Conservation (phyloP, 1,140 invertebrate species). For the Drosophila littoralis region DNA sequence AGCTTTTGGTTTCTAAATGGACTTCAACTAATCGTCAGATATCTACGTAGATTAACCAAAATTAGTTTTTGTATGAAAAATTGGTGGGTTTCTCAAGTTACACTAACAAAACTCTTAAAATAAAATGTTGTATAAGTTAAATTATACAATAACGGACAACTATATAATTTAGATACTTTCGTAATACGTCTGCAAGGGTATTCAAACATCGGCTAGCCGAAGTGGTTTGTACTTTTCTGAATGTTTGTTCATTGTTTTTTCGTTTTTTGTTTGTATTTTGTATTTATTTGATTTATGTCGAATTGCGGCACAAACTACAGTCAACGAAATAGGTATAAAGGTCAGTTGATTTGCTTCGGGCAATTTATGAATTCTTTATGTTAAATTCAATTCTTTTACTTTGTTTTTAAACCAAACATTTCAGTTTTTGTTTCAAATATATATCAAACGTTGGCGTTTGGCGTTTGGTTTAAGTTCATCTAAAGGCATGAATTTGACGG, state of each 20-base stretch:
- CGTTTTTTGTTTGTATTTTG: slow-evolving; percentile 13
- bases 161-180: too few species aligned
- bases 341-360: slow-evolving; percentile 63
- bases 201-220: slow-evolving; percentile 3
- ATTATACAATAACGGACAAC: too few species aligned
- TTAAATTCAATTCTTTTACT: slow-evolving; percentile 7
- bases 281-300: slow-evolving; percentile 31
- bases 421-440: slow-evolving; percentile 13
- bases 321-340: slow-evolving; percentile 84
- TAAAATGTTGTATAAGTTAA: too few species aligned
- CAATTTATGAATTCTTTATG: slow-evolving; percentile 24
- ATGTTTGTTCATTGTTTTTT: background rate
- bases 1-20: too few species aligned
- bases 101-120: too few species aligned
- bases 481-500: slow-evolving; percentile 84
- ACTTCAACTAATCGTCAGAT: too few species aligned
- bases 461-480: slow-evolving; percentile 83
- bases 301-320: slow-evolving; percentile 84
- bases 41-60: too few species aligned
- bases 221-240: background rate
- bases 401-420: slow-evolving; percentile 67
- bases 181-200: slow-evolving; percentile 17
- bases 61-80: too few species aligned
- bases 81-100: too few species aligned
- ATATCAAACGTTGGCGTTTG: slow-evolving; percentile 8